A percentile compares a stretch with the other conserved stretches of the same genome.
Evolutionary conservation across 2,888 invertebrate genomes (phyloP).

Genomic region (Lasioglossum leucozonium): DNA sequence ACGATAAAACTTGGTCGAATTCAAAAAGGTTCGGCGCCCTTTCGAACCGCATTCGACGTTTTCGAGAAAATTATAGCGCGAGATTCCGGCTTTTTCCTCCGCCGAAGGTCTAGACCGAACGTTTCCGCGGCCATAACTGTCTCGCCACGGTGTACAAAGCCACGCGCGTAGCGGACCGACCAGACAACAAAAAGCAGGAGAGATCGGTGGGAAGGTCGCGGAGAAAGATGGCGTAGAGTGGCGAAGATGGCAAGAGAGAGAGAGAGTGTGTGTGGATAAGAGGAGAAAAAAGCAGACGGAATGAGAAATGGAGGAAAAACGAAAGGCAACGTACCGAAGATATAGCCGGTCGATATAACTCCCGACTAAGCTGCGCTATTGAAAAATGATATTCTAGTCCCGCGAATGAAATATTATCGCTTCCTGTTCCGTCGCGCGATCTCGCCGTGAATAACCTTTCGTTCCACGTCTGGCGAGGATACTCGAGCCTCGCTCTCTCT

Average conservation of each 20-base stretch:
- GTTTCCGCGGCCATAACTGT: neutral
- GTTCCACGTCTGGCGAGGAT: constrained; percentile 31
- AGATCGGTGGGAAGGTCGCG: neutral
- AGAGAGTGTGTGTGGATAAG: constrained; percentile 21
- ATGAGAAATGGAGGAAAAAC: constrained; percentile 66
- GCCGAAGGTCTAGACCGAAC: neutral
- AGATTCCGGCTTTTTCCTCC: neutral
- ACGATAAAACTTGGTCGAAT: neutral
- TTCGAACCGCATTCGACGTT: neutral
- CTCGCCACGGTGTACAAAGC: neutral
- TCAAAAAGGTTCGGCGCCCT: neutral
- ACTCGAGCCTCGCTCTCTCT: constrained; percentile 10
- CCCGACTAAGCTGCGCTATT: constrained; percentile 76
- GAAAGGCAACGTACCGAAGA: constrained; percentile 72
- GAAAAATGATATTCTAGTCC: constrained; percentile 81
- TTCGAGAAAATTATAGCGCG: neutral
- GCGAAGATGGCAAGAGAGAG: constrained; percentile 57
- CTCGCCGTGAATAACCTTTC: constrained; percentile 53
- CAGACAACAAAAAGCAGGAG: constrained; percentile 38
- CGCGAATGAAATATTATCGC: constrained; percentile 81
- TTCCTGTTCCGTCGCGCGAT: constrained; percentile 64
- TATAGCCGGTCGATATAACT: constrained; percentile 76
- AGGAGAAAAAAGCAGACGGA: constrained; percentile 53
- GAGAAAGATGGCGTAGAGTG: neutral
- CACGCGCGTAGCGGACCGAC: constrained; percentile 16